Evolutionary conservation across 1,140 invertebrate genomes (phyloP).

Genomic region (Antheraea pernyi): DNA sequence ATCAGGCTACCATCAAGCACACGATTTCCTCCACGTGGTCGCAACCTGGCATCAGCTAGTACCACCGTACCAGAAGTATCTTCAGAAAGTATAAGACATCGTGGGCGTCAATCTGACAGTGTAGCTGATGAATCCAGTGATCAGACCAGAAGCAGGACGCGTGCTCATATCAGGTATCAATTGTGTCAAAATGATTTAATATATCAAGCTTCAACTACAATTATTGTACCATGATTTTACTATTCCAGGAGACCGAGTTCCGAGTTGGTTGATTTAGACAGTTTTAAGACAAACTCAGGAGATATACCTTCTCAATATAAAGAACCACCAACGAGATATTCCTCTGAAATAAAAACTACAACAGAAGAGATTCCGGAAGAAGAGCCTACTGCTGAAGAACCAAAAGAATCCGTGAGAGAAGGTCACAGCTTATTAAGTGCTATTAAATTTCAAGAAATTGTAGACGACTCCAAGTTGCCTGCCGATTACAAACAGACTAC

Average conservation of each 20-base stretch:
- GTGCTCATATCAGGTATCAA: conserved; percentile 71
- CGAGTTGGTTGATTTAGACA: conserved; percentile 88
- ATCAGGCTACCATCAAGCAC: conserved; percentile 86
- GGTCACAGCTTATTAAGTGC: conserved; percentile 46
- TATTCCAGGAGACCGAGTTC: conserved; percentile 83
- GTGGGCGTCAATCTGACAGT: conserved; percentile 75
- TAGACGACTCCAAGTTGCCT: conserved; percentile 61
- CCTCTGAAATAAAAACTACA: conserved; percentile 60
- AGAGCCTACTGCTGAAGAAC: conserved; percentile 30
- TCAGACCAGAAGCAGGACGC: conserved; percentile 71
- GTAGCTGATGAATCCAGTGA: conserved; percentile 72
- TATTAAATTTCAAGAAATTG: conserved; percentile 58
- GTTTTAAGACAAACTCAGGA: conserved; percentile 86
- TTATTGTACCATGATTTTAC: not conserved
- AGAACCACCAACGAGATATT: conserved; percentile 64
- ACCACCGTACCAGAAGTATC: conserved; percentile 59
- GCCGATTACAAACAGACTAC: conserved; percentile 66
- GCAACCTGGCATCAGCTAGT: conserved; percentile 78
- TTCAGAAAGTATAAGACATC: conserved; percentile 62
- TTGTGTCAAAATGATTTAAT: not conserved
- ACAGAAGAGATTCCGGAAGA: conserved; percentile 48
- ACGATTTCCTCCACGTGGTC: conserved; percentile 87
- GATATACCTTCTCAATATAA: conserved; percentile 72
- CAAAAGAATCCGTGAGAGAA: conserved; percentile 54
- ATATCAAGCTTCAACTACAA: not conserved